A percentile compares a stretch with the other conserved stretches of the same genome.
Conservation (phyloP, 1,140 invertebrate species). For the Glomeris maerens region DNA sequence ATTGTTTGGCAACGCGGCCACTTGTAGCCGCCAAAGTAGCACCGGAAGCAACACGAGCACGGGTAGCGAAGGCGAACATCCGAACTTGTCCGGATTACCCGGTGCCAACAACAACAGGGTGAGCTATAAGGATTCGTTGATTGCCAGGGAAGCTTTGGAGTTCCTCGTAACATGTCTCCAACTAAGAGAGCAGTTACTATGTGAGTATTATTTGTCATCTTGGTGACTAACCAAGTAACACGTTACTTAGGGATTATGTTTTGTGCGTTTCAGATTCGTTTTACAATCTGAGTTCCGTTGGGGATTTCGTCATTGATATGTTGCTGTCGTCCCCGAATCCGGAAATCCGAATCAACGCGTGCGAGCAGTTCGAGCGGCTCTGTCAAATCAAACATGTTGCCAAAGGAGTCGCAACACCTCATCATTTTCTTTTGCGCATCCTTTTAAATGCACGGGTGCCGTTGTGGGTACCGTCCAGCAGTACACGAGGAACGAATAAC, state of each 20-base stretch:
- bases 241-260: too few relatives aligned
- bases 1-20: constrained; percentile 20
- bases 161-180: constrained; percentile 37
- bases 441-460: constrained; percentile 39
- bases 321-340: constrained; percentile 34
- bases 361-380: constrained; percentile 33
- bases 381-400: constrained; percentile 23
- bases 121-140: constrained; percentile 31
- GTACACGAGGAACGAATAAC: constrained; percentile 34
- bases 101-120: constrained; percentile 32
- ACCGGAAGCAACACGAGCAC: constrained; percentile 35
- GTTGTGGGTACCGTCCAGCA: constrained; percentile 38
- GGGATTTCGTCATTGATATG: constrained; percentile 39
- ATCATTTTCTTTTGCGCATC: constrained; percentile 32
- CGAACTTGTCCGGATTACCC: constrained; percentile 32
- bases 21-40: constrained; percentile 33
- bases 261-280: constrained; percentile 25
- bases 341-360: constrained; percentile 32
- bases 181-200: constrained; percentile 29
- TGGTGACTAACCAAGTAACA: not conserved
- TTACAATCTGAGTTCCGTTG: constrained; percentile 32
- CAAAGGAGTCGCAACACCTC: constrained; percentile 21
- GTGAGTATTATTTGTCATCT: constrained; percentile 21
- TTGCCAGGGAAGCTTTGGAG: constrained; percentile 36
- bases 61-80: constrained; percentile 31